Evolutionary conservation across 2,888 invertebrate species (phyloP).

Genomic region (Gordius sp.): DNA sequence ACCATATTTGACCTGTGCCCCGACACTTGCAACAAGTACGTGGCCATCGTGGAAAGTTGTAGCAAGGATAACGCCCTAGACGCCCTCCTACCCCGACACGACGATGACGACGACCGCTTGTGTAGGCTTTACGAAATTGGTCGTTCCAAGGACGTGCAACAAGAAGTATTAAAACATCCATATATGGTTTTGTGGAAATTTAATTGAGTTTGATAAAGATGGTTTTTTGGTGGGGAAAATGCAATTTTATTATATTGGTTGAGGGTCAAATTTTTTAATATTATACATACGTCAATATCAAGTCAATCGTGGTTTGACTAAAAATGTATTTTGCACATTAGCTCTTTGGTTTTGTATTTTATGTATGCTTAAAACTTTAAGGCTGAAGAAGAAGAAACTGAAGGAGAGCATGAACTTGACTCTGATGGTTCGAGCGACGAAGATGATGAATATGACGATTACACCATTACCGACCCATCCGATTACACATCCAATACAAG

Average conservation of each 20-base stretch:
- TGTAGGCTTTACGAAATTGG: constrained; percentile 9
- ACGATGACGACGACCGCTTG: not conserved
- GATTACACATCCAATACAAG: not conserved
- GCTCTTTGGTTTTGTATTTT: too few species aligned
- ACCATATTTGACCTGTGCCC: not conserved
- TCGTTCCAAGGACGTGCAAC: constrained; percentile 1
- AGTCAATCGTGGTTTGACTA: too few species aligned
- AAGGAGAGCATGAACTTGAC: not conserved
- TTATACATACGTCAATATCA: too few species aligned
- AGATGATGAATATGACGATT: constrained; percentile 1
- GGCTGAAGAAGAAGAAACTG: constrained; percentile 9
- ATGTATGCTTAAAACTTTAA: too few species aligned
- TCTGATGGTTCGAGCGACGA: not conserved
- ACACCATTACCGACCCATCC: not conserved
- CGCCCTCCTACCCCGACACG: not conserved
- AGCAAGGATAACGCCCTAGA: not conserved
- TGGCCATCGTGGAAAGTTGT: not conserved
- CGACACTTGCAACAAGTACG: not conserved
- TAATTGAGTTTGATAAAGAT: too few species aligned
- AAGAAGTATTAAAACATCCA: too few species aligned
- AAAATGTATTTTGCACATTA: too few species aligned
- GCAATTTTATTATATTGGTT: too few species aligned
- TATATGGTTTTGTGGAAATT: too few species aligned
- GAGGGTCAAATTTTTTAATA: too few species aligned
- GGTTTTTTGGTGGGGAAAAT: too few species aligned